Conservation (phyloP, 2,113 vertebrate species). For the Corythornis cristatus region DNA sequence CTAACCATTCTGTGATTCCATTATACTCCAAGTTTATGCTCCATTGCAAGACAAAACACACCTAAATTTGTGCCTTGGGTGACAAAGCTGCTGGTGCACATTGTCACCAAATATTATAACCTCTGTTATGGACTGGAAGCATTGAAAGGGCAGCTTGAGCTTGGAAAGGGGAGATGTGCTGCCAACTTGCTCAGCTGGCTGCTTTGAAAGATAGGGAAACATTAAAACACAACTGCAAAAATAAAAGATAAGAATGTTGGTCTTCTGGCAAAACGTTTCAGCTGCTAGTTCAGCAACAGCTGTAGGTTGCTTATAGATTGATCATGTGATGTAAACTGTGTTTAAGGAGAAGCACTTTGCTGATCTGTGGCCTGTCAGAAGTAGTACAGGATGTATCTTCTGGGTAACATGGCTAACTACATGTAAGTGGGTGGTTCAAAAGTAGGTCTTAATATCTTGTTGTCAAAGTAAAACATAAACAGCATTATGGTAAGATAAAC, state of each 20-base stretch:
- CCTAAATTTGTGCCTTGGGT: not conserved
- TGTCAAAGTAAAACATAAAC: not conserved
- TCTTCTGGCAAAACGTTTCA: not conserved
- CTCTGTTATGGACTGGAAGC: not conserved
- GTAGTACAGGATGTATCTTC: not conserved
- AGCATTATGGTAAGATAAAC: not conserved
- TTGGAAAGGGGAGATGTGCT: not conserved
- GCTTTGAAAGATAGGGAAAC: not conserved
- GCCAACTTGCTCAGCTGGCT: not conserved
- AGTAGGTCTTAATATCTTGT: not conserved
- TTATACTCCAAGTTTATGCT: not conserved
- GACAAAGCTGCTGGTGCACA: not conserved
- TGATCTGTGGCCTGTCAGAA: not conserved
- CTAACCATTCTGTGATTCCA: no score
- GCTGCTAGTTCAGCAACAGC: not conserved
- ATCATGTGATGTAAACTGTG: not conserved
- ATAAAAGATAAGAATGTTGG: not conserved
- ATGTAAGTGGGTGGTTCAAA: no score
- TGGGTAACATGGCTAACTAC: not conserved
- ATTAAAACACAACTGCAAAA: not conserved
- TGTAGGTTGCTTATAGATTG: not conserved
- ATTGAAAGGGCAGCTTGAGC: not conserved
- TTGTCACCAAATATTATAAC: not conserved
- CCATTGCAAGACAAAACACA: not conserved
- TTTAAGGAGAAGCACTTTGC: not conserved